A percentile compares a stretch with the other conserved stretches of the same genome.
Evolutionary conservation across 2,113 vertebrate species (phyloP).

Genomic region (Nanorana parkeri): DNA sequence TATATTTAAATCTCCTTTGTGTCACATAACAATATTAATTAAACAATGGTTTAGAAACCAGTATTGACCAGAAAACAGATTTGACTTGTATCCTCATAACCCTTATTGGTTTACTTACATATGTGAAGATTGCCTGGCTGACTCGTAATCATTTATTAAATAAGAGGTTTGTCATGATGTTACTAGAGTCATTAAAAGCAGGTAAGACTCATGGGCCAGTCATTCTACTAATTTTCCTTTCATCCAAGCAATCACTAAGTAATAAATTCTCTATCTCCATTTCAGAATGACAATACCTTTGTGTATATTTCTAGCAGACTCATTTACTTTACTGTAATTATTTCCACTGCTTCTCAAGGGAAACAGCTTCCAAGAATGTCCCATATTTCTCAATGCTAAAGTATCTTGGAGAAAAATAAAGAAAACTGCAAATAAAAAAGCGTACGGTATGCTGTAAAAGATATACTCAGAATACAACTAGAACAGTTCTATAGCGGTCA

Average conservation of each 20-base stretch:
- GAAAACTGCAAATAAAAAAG: too few relatives aligned
- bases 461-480: too few relatives aligned
- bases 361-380: background rate
- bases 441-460: too few relatives aligned
- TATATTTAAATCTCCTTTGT: too few relatives aligned
- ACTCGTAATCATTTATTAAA: background rate
- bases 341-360: background rate
- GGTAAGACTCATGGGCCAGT: background rate
- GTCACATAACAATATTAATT: too few relatives aligned
- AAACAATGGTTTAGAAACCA: too few relatives aligned
- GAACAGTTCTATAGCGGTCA: too few relatives aligned
- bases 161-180: background rate
- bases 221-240: background rate
- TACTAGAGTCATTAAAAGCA: background rate
- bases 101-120: too few relatives aligned
- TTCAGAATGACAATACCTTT: background rate
- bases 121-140: too few relatives aligned
- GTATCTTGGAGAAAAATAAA: background rate
- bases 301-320: conserved; percentile 23
- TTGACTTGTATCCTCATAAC: too few relatives aligned
- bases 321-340: conserved; percentile 42
- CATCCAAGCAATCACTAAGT: background rate
- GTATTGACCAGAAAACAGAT: too few relatives aligned
- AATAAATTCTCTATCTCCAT: background rate
- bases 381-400: background rate